These are phyloP conservation scores for Drosophila bunnanda DNA, from an alignment of 2,888 invertebrate species.

Conservation along the genomic window DNA sequence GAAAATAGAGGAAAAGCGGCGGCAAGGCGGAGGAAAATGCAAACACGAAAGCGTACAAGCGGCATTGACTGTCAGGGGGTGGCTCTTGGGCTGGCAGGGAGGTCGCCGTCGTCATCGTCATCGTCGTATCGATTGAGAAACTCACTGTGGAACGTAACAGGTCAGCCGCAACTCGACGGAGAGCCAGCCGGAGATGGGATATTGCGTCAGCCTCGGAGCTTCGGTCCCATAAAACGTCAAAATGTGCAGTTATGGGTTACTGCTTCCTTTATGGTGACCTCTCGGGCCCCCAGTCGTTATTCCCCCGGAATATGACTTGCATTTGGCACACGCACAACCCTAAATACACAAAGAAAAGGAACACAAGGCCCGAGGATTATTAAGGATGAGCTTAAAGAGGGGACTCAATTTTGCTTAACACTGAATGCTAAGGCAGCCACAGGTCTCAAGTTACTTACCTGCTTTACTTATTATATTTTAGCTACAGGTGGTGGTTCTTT, in stretches of 20 bases:
- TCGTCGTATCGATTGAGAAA: constrained; percentile 67
- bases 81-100: constrained; percentile 1
- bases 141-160: constrained; percentile 67
- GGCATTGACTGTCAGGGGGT: constrained; percentile 40
- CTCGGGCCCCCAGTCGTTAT: constrained; percentile 1
- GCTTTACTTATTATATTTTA: background rate
- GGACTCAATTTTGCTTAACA: constrained; percentile 21
- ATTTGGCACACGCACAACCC: constrained; percentile 36
- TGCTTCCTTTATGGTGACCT: constrained; percentile 36
- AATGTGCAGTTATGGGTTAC: constrained; percentile 51
- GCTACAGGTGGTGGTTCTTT: constrained; percentile 22
- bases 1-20: constrained; percentile 37
- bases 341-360: background rate
- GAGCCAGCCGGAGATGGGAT: constrained; percentile 17
- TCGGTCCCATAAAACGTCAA: constrained; percentile 43
- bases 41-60: constrained; percentile 75
- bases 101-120: constrained; percentile 13
- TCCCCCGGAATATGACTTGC: constrained; percentile 20
- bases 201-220: constrained; percentile 42
- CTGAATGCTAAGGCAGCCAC: constrained; percentile 8
- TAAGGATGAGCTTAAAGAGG: constrained; percentile 13
- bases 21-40: constrained; percentile 64
- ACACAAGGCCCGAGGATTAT: background rate
- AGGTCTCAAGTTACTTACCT: constrained; percentile 21
- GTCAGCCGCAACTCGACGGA: constrained; percentile 42